Evolutionary conservation across 2,888 invertebrate species (phyloP).

Genomic region (Crossocerus cetratus): DNA sequence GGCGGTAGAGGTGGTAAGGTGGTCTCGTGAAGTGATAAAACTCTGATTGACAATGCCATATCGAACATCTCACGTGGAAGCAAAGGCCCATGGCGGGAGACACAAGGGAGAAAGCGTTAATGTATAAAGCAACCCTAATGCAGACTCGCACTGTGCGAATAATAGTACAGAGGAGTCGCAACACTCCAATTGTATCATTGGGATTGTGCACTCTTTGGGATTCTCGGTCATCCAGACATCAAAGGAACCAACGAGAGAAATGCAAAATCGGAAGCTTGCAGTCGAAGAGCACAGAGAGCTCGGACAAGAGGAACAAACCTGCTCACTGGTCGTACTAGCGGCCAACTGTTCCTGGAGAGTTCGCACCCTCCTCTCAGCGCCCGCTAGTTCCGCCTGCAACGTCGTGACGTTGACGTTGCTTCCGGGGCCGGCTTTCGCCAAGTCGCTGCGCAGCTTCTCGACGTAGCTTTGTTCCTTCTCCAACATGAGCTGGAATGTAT

Average conservation of each 20-base stretch:
- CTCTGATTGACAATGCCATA: slow-evolving; percentile 3
- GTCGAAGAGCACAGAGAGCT: slow-evolving; percentile 20
- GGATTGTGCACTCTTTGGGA: neutral
- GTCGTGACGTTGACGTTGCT: slow-evolving; percentile 72
- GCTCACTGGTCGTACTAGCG: slow-evolving; percentile 70
- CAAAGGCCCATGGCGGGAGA: slow-evolving; percentile 38
- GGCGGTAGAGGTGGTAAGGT: too few species aligned
- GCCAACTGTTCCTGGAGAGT: slow-evolving; percentile 81
- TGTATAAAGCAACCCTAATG: slow-evolving; percentile 35
- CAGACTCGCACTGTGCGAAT: slow-evolving; percentile 24
- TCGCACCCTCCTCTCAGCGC: slow-evolving; percentile 81
- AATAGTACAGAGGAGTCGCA: slow-evolving; percentile 28
- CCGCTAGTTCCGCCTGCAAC: slow-evolving; percentile 78
- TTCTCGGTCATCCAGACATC: slow-evolving; percentile 26
- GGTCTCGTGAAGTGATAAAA: slow-evolving; percentile 12
- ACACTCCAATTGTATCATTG: slow-evolving; percentile 12
- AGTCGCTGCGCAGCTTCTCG: slow-evolving; percentile 86
- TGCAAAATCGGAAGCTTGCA: slow-evolving; percentile 17
- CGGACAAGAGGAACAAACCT: slow-evolving; percentile 54
- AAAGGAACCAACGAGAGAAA: slow-evolving; percentile 31
- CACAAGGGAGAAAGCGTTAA: slow-evolving; percentile 35
- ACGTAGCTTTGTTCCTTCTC: slow-evolving; percentile 91
- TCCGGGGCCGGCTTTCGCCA: slow-evolving; percentile 77
- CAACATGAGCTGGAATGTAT: slow-evolving; percentile 92
- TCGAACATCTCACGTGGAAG: slow-evolving; percentile 30